phyloP scores from a whole-genome alignment of 2,797 vertebrate genomes.

The Malacoctenus gilli region DNA sequence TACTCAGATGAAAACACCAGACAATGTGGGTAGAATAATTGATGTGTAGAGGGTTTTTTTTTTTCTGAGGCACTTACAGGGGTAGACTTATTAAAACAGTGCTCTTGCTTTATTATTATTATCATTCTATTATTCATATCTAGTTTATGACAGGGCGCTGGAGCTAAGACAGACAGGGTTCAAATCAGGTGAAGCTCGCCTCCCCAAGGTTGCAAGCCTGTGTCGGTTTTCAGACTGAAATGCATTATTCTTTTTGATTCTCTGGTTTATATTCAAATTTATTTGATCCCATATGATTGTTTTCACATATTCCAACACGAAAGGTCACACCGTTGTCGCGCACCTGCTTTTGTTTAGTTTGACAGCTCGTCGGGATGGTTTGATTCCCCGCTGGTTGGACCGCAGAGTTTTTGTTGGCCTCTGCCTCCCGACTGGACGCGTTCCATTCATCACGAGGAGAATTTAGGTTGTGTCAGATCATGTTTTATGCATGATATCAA shows the following conservation, averaged over 20 bases:
- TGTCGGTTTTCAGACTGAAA: background rate
- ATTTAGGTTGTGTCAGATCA: constrained; percentile 19
- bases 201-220: no score
- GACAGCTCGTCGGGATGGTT: constrained; percentile 13
- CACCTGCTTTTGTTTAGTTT: constrained; percentile 32
- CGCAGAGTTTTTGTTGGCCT: constrained; percentile 26
- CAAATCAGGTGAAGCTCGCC: background rate
- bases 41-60: background rate
- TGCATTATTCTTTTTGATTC: background rate
- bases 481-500: constrained; percentile 4
- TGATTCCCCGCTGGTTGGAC: constrained; percentile 15
- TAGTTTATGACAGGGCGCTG: background rate
- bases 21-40: constrained; percentile 9
- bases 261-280: constrained; percentile 19
- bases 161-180: background rate
- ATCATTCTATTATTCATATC: background rate
- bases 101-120: background rate
- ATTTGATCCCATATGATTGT: constrained; percentile 7
- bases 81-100: background rate
- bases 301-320: constrained; percentile 5
- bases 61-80: background rate
- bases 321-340: constrained; percentile 10
- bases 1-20: background rate
- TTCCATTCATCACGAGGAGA: constrained; percentile 23
- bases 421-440: background rate